Evolutionary conservation across 2,797 vertebrate species (phyloP).

Genomic region (Brotogeris chrysoptera): DNA sequence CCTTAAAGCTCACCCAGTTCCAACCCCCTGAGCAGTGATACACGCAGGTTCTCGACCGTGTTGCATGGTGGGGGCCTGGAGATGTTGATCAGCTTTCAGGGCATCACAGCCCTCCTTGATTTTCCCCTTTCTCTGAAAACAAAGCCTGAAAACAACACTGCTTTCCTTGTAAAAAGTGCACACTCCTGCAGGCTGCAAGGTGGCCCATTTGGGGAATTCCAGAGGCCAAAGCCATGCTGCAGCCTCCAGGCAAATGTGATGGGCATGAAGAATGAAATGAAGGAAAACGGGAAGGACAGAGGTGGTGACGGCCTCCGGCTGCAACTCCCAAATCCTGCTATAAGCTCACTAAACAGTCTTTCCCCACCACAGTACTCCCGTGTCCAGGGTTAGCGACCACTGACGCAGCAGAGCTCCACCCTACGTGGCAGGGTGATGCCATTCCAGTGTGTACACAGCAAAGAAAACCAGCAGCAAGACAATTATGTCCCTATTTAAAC

Average conservation of each 20-base stretch:
- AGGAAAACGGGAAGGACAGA: background rate
- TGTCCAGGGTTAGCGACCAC: background rate
- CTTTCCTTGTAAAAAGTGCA: background rate
- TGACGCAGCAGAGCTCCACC: background rate
- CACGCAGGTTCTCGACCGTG: accelerated
- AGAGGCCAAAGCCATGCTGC: background rate
- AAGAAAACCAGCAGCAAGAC: background rate
- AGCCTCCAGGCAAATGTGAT: background rate
- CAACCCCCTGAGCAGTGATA: background rate
- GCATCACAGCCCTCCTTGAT: background rate
- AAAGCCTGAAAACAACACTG: background rate
- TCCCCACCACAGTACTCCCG: background rate
- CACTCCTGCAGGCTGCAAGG: background rate
- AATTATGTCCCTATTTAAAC: background rate
- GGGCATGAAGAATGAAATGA: background rate
- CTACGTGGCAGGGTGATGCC: background rate
- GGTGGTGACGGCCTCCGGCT: background rate
- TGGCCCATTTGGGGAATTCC: background rate
- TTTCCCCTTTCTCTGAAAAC: background rate
- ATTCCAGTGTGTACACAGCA: background rate
- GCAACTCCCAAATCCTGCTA: background rate
- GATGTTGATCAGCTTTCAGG: accelerated
- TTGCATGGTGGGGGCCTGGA: accelerated
- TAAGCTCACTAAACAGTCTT: background rate
- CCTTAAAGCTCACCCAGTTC: background rate